Evolutionary conservation across 1,140 invertebrate species (phyloP).

Genomic region (Drosophila quadrilineata): DNA sequence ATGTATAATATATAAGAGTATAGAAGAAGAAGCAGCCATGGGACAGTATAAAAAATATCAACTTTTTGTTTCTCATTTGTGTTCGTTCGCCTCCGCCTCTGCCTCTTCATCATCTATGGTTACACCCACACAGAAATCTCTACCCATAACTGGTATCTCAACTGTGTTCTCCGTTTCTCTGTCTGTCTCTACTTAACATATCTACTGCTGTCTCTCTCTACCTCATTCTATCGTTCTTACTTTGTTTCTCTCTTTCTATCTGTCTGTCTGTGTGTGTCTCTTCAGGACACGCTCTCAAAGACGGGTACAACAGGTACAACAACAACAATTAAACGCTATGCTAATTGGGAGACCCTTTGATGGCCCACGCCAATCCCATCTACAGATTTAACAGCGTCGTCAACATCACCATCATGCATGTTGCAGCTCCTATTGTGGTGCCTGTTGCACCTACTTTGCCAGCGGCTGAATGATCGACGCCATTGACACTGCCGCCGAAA

Average conservation of each 20-base stretch:
- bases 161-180: conserved; percentile 15
- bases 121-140: conserved; percentile 40
- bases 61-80: conserved; percentile 42
- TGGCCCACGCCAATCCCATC: conserved; percentile 18
- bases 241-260: conserved; percentile 12
- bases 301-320: conserved; percentile 81
- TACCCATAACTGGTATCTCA: conserved; percentile 14
- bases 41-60: conserved; percentile 75
- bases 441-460: conserved; percentile 12
- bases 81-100: neutral
- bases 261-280: conserved; percentile 10
- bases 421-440: neutral
- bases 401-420: conserved; percentile 24
- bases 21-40: conserved; percentile 49
- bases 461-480: too few relatives aligned
- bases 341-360: conserved; percentile 53
- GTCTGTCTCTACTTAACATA: conserved; percentile 18
- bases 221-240: conserved; percentile 24
- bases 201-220: conserved; percentile 1
- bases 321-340: conserved; percentile 80
- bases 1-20: conserved; percentile 13
- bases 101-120: conserved; percentile 17
- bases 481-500: conserved; percentile 37
- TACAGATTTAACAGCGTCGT: conserved; percentile 54
- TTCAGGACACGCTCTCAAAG: conserved; percentile 50